These are phyloP conservation scores for Cladopsammia gracilis DNA, from an alignment of 64 coral and sea anemone genomes.

Conservation along the genomic window DNA sequence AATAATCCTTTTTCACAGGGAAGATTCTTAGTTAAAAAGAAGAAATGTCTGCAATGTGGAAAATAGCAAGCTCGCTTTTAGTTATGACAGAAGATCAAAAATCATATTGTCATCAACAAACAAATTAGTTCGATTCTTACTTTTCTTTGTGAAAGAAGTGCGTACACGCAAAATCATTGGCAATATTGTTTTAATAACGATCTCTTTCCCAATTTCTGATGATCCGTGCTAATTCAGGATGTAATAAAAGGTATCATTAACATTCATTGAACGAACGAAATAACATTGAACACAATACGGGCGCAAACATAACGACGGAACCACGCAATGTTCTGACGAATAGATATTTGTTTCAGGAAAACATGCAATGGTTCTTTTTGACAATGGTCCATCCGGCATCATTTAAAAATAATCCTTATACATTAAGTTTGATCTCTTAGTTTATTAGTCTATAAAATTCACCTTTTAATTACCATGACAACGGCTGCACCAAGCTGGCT, in stretches of 20 bases:
- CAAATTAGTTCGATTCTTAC: too few relatives aligned
- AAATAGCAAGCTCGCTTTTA: too few relatives aligned
- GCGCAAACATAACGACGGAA: conserved; percentile 5
- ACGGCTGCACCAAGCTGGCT: neutral
- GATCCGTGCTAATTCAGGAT: neutral
- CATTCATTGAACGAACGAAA: neutral
- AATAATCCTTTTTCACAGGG: too few relatives aligned
- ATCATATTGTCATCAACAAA: too few relatives aligned
- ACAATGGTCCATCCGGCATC: neutral
- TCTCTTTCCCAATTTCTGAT: neutral
- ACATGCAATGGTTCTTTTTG: neutral
- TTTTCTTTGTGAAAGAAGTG: too few relatives aligned
- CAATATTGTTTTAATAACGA: neutral
- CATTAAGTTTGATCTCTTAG: conserved; percentile 16
- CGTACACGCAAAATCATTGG: neutral
- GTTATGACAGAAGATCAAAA: too few relatives aligned
- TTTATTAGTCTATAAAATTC: neutral
- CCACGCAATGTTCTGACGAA: neutral
- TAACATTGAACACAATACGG: neutral
- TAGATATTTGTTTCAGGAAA: conserved; percentile 1
- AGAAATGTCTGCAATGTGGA: too few relatives aligned
- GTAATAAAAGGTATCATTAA: too few relatives aligned
- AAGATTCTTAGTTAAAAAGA: too few relatives aligned
- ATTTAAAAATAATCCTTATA: neutral
- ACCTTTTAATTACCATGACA: neutral